Percentiles rank a stretch among this genome's conserved stretches.
Conservation (phyloP, 2,888 invertebrate genomes). For the Aspidiotus destructor region DNA sequence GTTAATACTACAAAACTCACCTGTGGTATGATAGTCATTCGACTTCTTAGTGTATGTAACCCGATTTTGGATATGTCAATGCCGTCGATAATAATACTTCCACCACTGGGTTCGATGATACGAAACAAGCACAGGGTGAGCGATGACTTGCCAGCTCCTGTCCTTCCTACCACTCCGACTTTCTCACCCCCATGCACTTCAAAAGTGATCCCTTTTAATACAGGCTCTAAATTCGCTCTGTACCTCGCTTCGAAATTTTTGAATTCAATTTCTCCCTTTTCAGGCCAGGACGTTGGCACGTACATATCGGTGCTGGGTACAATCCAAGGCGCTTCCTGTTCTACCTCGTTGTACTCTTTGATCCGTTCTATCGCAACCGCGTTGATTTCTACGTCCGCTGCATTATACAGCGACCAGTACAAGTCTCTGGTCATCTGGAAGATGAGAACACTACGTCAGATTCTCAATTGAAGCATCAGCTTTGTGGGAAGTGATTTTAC, state of each 20-base stretch:
- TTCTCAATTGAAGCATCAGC: no score
- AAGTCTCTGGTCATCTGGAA: no score
- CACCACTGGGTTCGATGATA: slow-evolving; percentile 74
- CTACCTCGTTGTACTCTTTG: no score
- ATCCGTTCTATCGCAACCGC: no score
- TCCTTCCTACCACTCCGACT: slow-evolving; percentile 58
- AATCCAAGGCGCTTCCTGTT: no score
- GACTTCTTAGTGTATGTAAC: slow-evolving; percentile 69
- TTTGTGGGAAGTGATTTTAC: no score
- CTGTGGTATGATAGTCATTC: slow-evolving; percentile 46
- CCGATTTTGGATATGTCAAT: slow-evolving; percentile 72
- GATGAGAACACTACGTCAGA: no score
- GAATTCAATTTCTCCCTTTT: slow-evolving; percentile 67
- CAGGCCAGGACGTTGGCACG: slow-evolving; percentile 58
- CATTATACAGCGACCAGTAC: no score
- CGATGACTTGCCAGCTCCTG: slow-evolving; percentile 87
- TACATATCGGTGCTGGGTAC: no score
- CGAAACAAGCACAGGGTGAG: slow-evolving; percentile 78
- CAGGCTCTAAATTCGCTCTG: slow-evolving; percentile 74
- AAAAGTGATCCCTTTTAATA: slow-evolving; percentile 69
- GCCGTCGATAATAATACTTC: slow-evolving; percentile 73
- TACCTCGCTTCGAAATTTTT: slow-evolving; percentile 75
- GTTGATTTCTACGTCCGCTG: no score
- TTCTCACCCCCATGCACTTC: slow-evolving; percentile 73
- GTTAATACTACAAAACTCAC: no score